A percentile compares a stretch with the other conserved stretches of the same genome.
These are phyloP conservation scores for Lucinisca nassula DNA, from an alignment of 2,888 invertebrate genomes.

Conservation along the genomic window DNA sequence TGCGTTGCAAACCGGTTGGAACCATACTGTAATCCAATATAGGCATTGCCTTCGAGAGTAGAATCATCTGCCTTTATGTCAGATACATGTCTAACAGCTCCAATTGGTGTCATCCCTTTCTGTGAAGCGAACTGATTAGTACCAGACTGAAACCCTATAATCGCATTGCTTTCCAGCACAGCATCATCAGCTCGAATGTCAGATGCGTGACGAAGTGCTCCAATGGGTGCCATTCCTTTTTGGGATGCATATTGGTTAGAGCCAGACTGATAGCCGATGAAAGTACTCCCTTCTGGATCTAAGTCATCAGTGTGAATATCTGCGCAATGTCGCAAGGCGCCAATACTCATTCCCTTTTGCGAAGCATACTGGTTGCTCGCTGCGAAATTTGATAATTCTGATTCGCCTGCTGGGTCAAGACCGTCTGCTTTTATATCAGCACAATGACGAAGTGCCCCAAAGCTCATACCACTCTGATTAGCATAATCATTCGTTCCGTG, in stretches of 20 bases:
- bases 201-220: conserved; percentile 83
- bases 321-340: conserved; percentile 80
- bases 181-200: conserved; percentile 85
- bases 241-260: conserved; percentile 87
- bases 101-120: conserved; percentile 85
- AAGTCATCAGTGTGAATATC: conserved; percentile 77
- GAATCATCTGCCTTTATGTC: conserved; percentile 85
- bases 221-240: conserved; percentile 83
- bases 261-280: conserved; percentile 86
- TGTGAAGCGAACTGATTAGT: conserved; percentile 86
- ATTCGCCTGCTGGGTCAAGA: conserved; percentile 78
- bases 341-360: conserved; percentile 85
- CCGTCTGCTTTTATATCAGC: conserved; percentile 86
- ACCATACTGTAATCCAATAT: conserved; percentile 85
- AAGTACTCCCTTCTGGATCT: conserved; percentile 77
- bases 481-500: conserved; percentile 84
- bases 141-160: conserved; percentile 85
- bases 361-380: conserved; percentile 86
- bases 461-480: conserved; percentile 83
- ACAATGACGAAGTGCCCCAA: conserved; percentile 84
- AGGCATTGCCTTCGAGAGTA: conserved; percentile 75
- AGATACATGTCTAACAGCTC: conserved; percentile 84
- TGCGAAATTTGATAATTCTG: conserved; percentile 83
- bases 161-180: conserved; percentile 78
- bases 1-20: conserved; percentile 86